Base-by-base conservation (phyloP, 2,888 invertebrate species). In the Caenorhabditis uteleia region DNA sequence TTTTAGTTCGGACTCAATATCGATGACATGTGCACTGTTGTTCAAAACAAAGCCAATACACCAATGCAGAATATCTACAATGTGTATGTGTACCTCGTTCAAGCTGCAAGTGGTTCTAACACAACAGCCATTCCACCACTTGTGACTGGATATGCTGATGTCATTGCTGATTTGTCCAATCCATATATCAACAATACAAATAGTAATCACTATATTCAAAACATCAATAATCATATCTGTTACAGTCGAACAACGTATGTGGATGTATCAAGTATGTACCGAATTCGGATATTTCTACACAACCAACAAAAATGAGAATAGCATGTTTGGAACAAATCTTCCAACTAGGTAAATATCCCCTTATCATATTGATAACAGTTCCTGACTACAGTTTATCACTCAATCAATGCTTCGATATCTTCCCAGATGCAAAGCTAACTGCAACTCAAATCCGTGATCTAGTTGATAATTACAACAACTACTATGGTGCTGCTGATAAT, bases 211-310 rank as follows among this genome's bases (percentile, higher is more conserved):
- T 34, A 7, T 31, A 20, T 23, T 27, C 10, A 31, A 27, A 27
- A 26, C 12, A 12, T 26, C 4, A 29, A 33, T 16, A 3, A 14
- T 43, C 18, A 23, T 34, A 10, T 8, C 12, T 12, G 29, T 60
- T 43, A 14, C 59, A 56, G 64, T 56, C 21, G 64, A 55, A 18
- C 44, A 53, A 33, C 89, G 93, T 0, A 91, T 91, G 80, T 94
- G 94, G 94, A 89, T 88, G 62, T 95, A 92, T 83, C 94, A 95
- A 85, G 93, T 93, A 0, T 95, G 95, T 83, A 92, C 91, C 0
- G 95, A 95, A 84, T 95, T 94, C 83, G 95, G 93, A 21, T 95
- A 91, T 84, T 95, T 90, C 84, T 94, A 95, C 86, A 91, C 92
- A 0, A 92, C 93, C 0, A 88, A 89, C 43, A 55, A 50, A 65